Base-by-base conservation (phyloP, 2,888 invertebrate genomes). In the Ecliptopera silaceata region DNA sequence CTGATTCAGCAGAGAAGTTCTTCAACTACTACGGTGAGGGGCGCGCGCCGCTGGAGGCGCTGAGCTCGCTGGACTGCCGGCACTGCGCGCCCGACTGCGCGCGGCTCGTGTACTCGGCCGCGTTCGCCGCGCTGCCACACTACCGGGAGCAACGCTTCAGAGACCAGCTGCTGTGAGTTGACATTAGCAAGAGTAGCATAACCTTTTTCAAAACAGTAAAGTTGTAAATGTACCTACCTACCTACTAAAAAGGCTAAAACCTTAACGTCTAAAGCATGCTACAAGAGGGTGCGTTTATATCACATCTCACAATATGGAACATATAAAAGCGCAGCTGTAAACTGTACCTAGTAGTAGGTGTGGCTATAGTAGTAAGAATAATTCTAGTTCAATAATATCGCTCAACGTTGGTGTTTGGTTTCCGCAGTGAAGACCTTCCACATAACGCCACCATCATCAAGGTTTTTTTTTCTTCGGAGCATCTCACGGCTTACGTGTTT, bases 11-110 rank as follows among this genome's bases (percentile, higher is more conserved):
- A 48, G 84, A 83, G 55, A 84, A 82, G 68, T 74, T 85, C 12
- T 49, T 72, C 45, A 75, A 73, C 65, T 70, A 77, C 70, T 75
- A 63, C 63, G 82, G 82, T 0, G 66, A 60, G 0, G 61, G 56
- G 0, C 29, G 1, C 1, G 26, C 44, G 1, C 47, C 64, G 5
- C 68, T 82, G 26, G 60, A 83, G 72, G 6, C 50, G 29, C 67
- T n/a, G 54, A 72, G 79, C 66, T 77, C 79, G 6, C 65, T 76
- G 61, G 5, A 52, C 31, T 84, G 85, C 63, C 4, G n/a, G n/a
- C 43, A 63, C 38, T 84, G 85, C 64, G 36, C 18, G 20, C 74
- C 74, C 2, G 74, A 69, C 70, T 82, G 83, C 70, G 61, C 61
- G 0, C 73, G 78, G 2, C 39, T 49, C 13, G 17, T 39, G 11